Base-by-base conservation (phyloP, 1,140 invertebrate genomes). In the Ericerus pela region DNA sequence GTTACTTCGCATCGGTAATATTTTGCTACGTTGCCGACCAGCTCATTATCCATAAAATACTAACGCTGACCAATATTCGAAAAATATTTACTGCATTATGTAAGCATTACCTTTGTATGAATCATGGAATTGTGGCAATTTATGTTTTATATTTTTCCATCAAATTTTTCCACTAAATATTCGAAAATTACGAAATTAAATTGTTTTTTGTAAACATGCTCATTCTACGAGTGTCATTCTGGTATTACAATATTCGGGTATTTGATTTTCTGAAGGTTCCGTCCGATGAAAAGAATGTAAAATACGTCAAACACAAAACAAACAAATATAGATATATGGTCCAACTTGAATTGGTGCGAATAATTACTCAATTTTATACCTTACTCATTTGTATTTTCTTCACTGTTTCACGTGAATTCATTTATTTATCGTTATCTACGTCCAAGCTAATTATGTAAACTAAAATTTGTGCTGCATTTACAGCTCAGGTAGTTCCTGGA, bases 11-110 rank as follows among this genome's bases (percentile, higher is more conserved):
- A 52, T 82, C 80, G 1, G 79, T 84, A 10, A 62, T 80, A 0
- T 82, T 82, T 62, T 82, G 80, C 66, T 82, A 79, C 59, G 62
- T 80, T 20, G 80, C 80, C n/a, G 81, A 83, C 64, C 70, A 77
- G 37, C 66, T 82, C 10, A 73, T 80, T 27, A 74, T 70, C 4
- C 65, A 73, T 43, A 72, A 79, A 60, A 68, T 77, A 26, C 68
- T 82, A 65, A 73, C 70, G 16, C 69, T 82, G 18, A 79, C 76
- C 16, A 80, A 79, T 59, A 75, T 81, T 2, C 72, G 81, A 37
- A 83, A 82, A 68, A 58, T 82, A 57, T 81, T 82, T 63, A 82
- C 81, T 18, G 78, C 78, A 30, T 60, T 78, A 6, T 73, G 75
- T 76, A 64, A 71, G 73, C 70, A 43, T 36, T 26, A n/a, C n/a